Conservation (phyloP, 2,888 invertebrate species). For the Endomychus coccineus region DNA sequence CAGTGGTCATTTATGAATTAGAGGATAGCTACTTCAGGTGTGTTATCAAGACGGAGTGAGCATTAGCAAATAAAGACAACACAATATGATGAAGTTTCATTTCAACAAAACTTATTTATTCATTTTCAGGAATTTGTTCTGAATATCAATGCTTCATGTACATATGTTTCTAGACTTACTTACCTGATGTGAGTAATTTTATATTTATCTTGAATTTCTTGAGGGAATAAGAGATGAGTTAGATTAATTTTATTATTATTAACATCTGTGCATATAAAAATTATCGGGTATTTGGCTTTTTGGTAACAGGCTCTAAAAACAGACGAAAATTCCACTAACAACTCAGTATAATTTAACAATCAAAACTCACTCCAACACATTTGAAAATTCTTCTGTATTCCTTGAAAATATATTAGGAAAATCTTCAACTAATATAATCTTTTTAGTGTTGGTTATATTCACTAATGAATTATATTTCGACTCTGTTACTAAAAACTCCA, state of each 20-base stretch:
- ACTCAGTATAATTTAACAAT: not conserved
- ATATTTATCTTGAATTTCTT: slow-evolving; percentile 53
- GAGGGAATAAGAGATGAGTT: slow-evolving; percentile 57
- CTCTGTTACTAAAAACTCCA: slow-evolving; percentile 68
- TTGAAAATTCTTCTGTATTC: slow-evolving; percentile 57
- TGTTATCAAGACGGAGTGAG: too few relatives aligned
- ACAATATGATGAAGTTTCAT: too few relatives aligned
- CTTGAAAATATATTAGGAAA: slow-evolving; percentile 70
- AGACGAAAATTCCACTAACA: not conserved
- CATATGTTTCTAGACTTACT: too few relatives aligned
- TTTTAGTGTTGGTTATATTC: slow-evolving; percentile 37
- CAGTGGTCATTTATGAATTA: too few relatives aligned
- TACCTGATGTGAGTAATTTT: slow-evolving; percentile 61
- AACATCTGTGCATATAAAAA: slow-evolving; percentile 67
- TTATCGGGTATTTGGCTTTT: slow-evolving; percentile 58
- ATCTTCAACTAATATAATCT: slow-evolving; percentile 68
- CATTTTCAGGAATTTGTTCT: slow-evolving; percentile 3
- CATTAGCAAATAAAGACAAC: too few relatives aligned
- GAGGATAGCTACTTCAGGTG: too few relatives aligned
- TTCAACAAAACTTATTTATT: too few relatives aligned
- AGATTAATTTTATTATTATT: slow-evolving; percentile 54
- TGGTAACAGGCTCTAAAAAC: slow-evolving; percentile 51
- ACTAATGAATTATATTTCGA: slow-evolving; percentile 66
- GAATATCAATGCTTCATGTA: too few relatives aligned
- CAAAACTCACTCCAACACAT: slow-evolving; percentile 58